A percentile compares a stretch with the other conserved stretches of the same genome.
These are phyloP conservation scores for Apoderus coryli DNA, from an alignment of 2,888 invertebrate genomes.

Conservation along the genomic window DNA sequence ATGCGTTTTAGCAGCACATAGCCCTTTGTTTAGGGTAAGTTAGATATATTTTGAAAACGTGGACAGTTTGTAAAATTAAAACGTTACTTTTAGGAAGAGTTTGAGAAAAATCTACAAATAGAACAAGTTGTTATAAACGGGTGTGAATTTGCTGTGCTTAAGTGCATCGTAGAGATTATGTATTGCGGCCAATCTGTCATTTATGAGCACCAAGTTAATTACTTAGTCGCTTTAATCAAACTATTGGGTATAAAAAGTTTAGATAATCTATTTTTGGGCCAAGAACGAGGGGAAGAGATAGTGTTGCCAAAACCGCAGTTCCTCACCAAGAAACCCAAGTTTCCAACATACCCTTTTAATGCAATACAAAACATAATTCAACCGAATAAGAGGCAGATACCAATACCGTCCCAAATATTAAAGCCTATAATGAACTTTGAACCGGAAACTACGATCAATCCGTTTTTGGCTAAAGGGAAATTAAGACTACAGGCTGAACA, in stretches of 20 bases:
- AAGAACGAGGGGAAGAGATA: conserved; percentile 22
- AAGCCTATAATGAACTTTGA: not conserved
- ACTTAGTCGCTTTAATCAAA: conserved; percentile 53
- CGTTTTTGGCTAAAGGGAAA: conserved; percentile 25
- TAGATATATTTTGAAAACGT: not conserved
- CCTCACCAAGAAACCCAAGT: conserved; percentile 30
- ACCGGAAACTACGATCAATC: conserved; percentile 13
- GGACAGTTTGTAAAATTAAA: too few species aligned
- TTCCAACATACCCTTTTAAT: conserved; percentile 23
- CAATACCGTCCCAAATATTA: not conserved
- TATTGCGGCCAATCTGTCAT: conserved; percentile 62
- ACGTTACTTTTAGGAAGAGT: conserved; percentile 45
- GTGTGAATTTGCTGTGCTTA: conserved; percentile 54
- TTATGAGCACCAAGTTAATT: conserved; percentile 50
- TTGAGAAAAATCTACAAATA: conserved; percentile 40
- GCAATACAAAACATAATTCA: too few species aligned
- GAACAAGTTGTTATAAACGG: conserved; percentile 49
- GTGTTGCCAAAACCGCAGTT: conserved; percentile 29
- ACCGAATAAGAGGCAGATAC: too few species aligned
- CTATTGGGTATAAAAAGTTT: conserved; percentile 51
- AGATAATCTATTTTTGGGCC: conserved; percentile 33
- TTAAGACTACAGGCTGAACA: conserved; percentile 29
- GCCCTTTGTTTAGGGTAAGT: conserved; percentile 55
- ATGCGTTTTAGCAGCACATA: conserved; percentile 56
- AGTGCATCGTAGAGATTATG: conserved; percentile 61